These are phyloP conservation scores for Gryon sp. DNA, from an alignment of 1,140 invertebrate genomes.

Conservation along the genomic window DNA sequence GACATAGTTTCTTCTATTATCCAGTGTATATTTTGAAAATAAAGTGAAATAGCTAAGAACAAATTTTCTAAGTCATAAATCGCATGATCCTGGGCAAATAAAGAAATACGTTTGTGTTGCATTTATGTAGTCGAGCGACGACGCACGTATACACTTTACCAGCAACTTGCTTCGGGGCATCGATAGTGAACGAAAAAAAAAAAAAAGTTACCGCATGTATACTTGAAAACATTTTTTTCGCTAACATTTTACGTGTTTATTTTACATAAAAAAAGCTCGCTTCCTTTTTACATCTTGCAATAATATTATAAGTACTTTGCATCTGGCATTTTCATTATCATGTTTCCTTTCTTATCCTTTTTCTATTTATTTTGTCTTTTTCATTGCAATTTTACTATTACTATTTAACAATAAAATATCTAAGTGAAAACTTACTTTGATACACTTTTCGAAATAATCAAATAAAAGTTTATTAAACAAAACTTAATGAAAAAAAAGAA, in stretches of 20 bases:
- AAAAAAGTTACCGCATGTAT: conserved; percentile 35
- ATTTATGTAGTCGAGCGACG: conserved; percentile 13
- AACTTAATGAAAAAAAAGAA: too few relatives aligned
- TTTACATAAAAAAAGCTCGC: conserved; percentile 17
- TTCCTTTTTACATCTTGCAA: background rate
- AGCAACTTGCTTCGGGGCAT: conserved; percentile 42
- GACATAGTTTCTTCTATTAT: too few relatives aligned
- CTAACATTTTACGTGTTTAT: conserved; percentile 28
- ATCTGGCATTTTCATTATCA: conserved; percentile 25
- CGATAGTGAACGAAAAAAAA: conserved; percentile 44
- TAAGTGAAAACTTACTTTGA: too few relatives aligned
- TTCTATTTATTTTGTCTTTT: too few relatives aligned
- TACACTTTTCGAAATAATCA: too few relatives aligned
- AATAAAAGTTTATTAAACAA: too few relatives aligned
- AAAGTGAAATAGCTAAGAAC: too few relatives aligned
- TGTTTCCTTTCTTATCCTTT: background rate
- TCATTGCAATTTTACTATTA: too few relatives aligned
- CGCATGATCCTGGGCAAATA: conserved; percentile 1
- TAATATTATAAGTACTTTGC: conserved; percentile 5
- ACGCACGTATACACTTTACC: conserved; percentile 44
- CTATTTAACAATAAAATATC: too few relatives aligned
- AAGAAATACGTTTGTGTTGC: conserved; percentile 29
- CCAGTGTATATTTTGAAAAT: too few relatives aligned
- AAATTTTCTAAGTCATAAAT: too few relatives aligned
- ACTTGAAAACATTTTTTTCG: conserved; percentile 27